Evolutionary conservation across 2,888 invertebrate species (phyloP).

Genomic region (Cephus spinipes): DNA sequence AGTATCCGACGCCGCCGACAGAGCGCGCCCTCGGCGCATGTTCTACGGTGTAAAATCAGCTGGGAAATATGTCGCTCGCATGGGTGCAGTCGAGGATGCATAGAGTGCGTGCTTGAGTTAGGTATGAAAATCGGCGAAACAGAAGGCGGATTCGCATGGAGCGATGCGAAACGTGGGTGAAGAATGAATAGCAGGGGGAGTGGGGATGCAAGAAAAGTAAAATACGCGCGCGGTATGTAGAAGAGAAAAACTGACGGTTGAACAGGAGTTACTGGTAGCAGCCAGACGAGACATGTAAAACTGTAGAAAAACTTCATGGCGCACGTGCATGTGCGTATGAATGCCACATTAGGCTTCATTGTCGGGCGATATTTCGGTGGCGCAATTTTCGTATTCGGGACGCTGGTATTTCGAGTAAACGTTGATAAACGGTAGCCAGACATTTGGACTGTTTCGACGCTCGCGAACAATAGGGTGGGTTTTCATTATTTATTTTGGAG

Average conservation of each 20-base stretch:
- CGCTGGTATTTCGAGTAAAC: not conserved
- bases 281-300: not conserved
- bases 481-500: not conserved
- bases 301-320: not conserved
- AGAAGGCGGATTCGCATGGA: not conserved
- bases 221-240: not conserved
- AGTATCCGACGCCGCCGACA: not conserved
- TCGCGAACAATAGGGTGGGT: not conserved
- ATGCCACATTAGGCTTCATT: not conserved
- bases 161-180: not conserved
- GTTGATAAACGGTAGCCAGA: not conserved
- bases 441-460: not conserved
- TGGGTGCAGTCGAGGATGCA: not conserved
- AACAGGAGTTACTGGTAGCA: not conserved
- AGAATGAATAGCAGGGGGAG: not conserved
- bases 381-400: not conserved
- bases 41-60: not conserved
- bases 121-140: not conserved
- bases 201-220: not conserved
- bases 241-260: not conserved
- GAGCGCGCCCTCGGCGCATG: not conserved
- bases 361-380: not conserved
- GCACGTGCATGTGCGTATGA: not conserved
- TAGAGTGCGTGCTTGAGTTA: not conserved
- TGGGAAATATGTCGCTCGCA: not conserved